phyloP scores from a whole-genome alignment of 92 coral and sea anemone species.

The Virgularia gustaviana region DNA sequence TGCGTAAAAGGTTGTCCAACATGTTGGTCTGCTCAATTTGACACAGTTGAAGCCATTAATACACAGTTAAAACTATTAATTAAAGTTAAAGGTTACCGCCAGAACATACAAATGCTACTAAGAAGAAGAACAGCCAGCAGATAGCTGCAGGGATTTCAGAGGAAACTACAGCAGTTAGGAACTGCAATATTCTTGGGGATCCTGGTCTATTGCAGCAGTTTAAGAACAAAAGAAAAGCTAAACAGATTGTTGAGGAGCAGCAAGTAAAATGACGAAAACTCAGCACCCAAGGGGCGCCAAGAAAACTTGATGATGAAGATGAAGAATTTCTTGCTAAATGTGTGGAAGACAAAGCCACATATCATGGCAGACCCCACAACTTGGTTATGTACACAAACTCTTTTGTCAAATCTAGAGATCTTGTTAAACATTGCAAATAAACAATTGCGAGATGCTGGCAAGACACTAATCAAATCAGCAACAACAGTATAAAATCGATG shows the following conservation, averaged over 20 bases:
- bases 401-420: conserved; percentile 45
- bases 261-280: conserved; percentile 43
- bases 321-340: conserved; percentile 53
- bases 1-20: background rate
- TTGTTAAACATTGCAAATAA: conserved; percentile 45
- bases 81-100: background rate
- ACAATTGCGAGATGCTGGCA: conserved; percentile 29
- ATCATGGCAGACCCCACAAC: conserved; percentile 55
- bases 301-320: conserved; percentile 55
- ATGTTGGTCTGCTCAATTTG: background rate
- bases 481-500: conserved; percentile 37
- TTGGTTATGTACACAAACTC: conserved; percentile 51
- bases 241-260: conserved; percentile 37
- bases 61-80: no score
- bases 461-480: conserved; percentile 41
- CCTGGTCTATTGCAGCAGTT: conserved; percentile 8
- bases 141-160: background rate
- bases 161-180: background rate
- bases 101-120: background rate
- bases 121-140: background rate
- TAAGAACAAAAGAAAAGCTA: conserved; percentile 45
- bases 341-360: conserved; percentile 58
- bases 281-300: conserved; percentile 31
- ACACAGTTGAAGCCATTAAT: background rate
- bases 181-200: background rate